A percentile compares a stretch with the other conserved stretches of the same genome.
phyloP scores from a whole-genome alignment of 2,797 vertebrate species.

The Austrolebias charrua region DNA sequence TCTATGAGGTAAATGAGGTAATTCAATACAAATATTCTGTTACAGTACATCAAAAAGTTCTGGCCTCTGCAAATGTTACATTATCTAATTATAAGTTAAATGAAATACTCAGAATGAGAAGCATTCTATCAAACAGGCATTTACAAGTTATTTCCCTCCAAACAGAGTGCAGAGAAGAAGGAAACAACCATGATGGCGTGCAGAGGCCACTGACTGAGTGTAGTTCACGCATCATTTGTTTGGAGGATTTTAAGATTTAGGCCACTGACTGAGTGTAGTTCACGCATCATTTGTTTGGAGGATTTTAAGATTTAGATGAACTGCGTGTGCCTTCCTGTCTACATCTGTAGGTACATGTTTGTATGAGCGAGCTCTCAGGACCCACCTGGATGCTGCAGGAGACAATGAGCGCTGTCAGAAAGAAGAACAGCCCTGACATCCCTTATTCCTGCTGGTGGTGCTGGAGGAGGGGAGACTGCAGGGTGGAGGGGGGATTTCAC shows the following conservation, averaged over 20 bases:
- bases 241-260: too few species aligned
- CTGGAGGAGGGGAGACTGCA: constrained; percentile 63
- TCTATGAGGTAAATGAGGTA: too few species aligned
- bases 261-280: constrained; percentile 17
- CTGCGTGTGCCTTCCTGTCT: not conserved
- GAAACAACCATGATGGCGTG: constrained; percentile 26
- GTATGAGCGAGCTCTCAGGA: constrained; percentile 13
- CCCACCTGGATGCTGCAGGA: constrained; percentile 80
- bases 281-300: not conserved
- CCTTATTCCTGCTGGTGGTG: constrained; percentile 75
- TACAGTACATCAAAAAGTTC: not conserved
- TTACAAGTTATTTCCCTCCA: constrained; percentile 36
- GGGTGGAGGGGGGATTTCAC: constrained; percentile 68
- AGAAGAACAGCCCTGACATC: constrained; percentile 83
- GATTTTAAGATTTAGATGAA: constrained; percentile 1
- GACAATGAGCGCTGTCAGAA: constrained; percentile 75
- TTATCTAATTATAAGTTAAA: not conserved
- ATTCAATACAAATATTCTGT: not conserved
- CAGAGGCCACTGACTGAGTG: too few species aligned
- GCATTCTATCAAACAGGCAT: not conserved
- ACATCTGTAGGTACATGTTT: constrained; percentile 1
- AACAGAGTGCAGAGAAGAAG: constrained; percentile 24
- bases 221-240: too few species aligned
- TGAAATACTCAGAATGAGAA: constrained; percentile 3
- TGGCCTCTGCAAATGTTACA: not conserved